Base-by-base conservation (phyloP, 2,797 vertebrate genomes). In the Muraenolepis orangiensis region DNA sequence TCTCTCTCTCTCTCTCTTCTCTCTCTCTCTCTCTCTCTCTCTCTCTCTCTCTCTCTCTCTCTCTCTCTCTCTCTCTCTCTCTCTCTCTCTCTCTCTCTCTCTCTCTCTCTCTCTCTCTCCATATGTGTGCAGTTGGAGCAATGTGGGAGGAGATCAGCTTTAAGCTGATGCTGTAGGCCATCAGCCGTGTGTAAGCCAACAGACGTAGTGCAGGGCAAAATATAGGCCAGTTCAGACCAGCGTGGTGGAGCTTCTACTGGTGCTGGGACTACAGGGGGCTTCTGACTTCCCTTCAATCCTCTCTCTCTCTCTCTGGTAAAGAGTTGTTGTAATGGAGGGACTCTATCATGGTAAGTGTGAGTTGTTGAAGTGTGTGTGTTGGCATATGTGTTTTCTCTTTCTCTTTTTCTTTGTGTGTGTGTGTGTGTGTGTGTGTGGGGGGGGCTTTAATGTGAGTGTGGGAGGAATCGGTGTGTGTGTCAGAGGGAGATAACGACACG, bases 291-390 rank as follows among this genome's bases (percentile, higher is more conserved):
- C 38, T 20, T 23, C 74, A 57, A n/a, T 70, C 51, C 67, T 23
- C 29, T 61, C 74, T n/a, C 12, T 18, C 29, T 57, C 29, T 38
- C 29, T 67, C 57, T 40, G 23, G 18, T 40, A 51, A 38, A 30
- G 10, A 8, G 74, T 42, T 42, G 71, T 84, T 76, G 84, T 80
- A 84, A 92, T 92, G 91, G 91, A 92, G 73, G 90, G 90, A 78
- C 83, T 91, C 3, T 92, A 92, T 40, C 87, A 92, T 86, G 91
- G 91, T 92, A 85, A 91, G 87, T n/a, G n/a, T n/a, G n/a, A n/a
- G n/a, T n/a, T 72, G 16, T 61, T 20, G 38, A 26, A 70, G 36
- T 34, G 1, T 26, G 64, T 29, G 42, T 77, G 57, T 69, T 12
- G 26, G 66, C 28, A 28, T 26, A 23, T n/a, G 69, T 40, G 69